Evolutionary conservation across 2,888 invertebrate species (phyloP).

Genomic region (Imbricaverruca yamaguchii): DNA sequence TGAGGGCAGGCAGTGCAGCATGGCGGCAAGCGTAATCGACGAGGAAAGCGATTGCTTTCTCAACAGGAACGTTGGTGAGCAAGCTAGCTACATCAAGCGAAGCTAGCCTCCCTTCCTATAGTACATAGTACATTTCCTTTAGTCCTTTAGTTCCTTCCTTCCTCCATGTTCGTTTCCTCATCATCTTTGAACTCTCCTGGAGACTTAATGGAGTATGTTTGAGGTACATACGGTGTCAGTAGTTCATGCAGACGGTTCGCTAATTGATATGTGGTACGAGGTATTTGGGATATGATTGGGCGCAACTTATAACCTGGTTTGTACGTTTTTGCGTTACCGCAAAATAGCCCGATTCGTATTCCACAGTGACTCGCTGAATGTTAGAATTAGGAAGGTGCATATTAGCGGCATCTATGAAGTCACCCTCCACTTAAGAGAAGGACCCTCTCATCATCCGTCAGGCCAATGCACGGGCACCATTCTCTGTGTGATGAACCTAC

Average conservation of each 20-base stretch:
- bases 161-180: too few species aligned
- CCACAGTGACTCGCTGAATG: neutral
- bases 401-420: neutral
- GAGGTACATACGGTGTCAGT: neutral
- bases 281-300: neutral
- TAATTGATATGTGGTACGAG: neutral
- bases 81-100: neutral
- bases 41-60: neutral
- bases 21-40: neutral
- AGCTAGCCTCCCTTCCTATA: neutral
- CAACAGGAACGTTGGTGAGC: neutral
- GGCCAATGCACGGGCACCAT: too few species aligned
- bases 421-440: neutral
- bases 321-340: neutral
- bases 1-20: neutral
- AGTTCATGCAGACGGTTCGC: neutral
- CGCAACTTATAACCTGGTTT: neutral
- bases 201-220: neutral
- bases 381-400: neutral
- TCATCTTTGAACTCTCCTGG: neutral
- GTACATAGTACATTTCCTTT: too few species aligned
- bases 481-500: too few species aligned
- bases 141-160: too few species aligned
- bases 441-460: too few species aligned
- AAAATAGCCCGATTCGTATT: neutral